Conservation (phyloP, 2,113 vertebrate species). For the Callipepla californica region DNA sequence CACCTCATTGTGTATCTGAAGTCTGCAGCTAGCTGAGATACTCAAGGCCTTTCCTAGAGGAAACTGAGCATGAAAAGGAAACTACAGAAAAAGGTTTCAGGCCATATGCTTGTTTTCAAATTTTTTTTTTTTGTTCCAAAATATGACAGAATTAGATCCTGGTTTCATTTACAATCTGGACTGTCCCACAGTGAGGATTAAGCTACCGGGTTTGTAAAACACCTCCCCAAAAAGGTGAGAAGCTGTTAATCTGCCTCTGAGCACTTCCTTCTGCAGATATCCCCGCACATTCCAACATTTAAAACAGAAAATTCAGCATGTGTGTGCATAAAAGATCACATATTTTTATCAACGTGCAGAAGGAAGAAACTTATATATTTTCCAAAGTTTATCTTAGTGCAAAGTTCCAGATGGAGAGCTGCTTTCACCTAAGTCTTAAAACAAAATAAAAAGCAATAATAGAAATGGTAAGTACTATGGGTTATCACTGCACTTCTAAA, state of each 20-base stretch:
- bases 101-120: not conserved
- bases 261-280: not conserved
- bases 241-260: not conserved
- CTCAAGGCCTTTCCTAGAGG: not conserved
- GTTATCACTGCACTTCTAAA: not conserved
- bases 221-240: not conserved
- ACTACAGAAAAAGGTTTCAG: not conserved
- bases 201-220: not conserved
- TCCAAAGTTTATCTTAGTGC: not conserved
- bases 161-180: not conserved
- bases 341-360: not conserved
- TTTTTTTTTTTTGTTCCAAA: not conserved
- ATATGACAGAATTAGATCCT: not conserved
- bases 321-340: not conserved
- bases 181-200: not conserved
- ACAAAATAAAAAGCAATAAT: not conserved
- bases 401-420: not conserved
- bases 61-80: not conserved
- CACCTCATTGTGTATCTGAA: not conserved
- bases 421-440: not conserved
- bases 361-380: not conserved
- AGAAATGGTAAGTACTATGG: not conserved
- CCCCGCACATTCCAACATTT: not conserved
- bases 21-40: not conserved
- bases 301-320: not conserved